Base-by-base conservation (phyloP, 2,113 vertebrate genomes). In the Prunella himalayana region DNA sequence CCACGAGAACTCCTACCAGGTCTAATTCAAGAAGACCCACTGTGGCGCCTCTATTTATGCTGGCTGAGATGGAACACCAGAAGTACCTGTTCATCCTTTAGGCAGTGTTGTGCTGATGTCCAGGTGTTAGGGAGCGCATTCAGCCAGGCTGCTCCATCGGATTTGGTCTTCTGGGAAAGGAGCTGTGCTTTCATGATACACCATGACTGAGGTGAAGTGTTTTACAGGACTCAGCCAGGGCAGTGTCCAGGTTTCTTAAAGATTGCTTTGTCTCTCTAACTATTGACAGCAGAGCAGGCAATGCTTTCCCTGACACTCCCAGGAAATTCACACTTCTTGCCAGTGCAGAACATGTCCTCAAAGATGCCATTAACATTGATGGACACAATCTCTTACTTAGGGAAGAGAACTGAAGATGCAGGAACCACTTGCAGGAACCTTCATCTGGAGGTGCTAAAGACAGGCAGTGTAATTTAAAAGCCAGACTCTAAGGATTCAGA, bases 61-160 rank as follows among this genome's bases (percentile, higher is more conserved):
- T 41, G 9, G 2, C 45, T 8, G 1, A 76, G 51, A 28, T 14
- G 61, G 57, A 81, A 11, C 12, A 19, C 10, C 5, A 57, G 11
- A 61, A 56, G 13, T 37, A 15, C 27, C 11, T 59, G 8, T 73
- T 81, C 24, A 39, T n/a, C 15, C 16, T 33, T 82, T 19, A 69
- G 35, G 12, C 7, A 60, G 24, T 9, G 16, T 4, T 64, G 11
- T 54, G 7, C 22, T 89, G 39, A 9, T 49, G 13, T 30, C 25
- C 0, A 0, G 24, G 16, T 72, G 17, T 54, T 35, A 15, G 30
- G 10, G 16, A 63, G 6, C 12, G 14, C 0, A 0, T 47, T 86
- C 68, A 78, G 2, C 16, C 7, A 19, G 57, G 14, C 47, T 66
- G 23, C 39, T 80, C 45, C 19, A 13, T 39, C 11, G 54, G 17